These are phyloP conservation scores for Ctenopoma multispine DNA, from an alignment of 2,797 vertebrate species.

Conservation along the genomic window DNA sequence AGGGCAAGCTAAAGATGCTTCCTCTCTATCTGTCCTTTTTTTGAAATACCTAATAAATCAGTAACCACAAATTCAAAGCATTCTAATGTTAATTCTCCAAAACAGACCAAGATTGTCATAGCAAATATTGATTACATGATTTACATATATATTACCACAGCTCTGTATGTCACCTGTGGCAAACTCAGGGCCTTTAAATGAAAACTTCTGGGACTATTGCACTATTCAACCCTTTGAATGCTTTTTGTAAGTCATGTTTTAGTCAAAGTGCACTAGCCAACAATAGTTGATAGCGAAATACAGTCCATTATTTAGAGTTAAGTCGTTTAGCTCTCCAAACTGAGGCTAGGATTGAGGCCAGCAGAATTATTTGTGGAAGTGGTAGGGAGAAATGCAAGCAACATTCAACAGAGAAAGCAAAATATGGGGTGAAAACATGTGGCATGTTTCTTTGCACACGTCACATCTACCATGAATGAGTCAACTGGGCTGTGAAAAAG, in stretches of 20 bases:
- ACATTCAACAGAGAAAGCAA: neutral
- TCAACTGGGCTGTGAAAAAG: too few species aligned
- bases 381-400: too few species aligned
- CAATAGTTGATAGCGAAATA: neutral
- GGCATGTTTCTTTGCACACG: neutral
- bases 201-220: conserved; percentile 5
- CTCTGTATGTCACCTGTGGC: neutral
- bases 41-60: neutral
- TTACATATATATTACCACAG: neutral
- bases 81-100: neutral
- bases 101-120: neutral
- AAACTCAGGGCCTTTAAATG: conserved; percentile 8
- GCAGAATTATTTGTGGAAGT: neutral
- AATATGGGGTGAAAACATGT: neutral
- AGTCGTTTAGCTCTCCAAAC: neutral
- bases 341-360: neutral
- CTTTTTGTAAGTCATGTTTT: conserved; percentile 6
- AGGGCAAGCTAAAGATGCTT: conserved; percentile 24
- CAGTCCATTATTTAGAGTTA: neutral
- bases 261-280: neutral
- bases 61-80: neutral
- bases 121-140: neutral
- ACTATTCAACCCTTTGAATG: neutral
- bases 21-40: neutral
- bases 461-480: neutral